phyloP scores from a whole-genome alignment of 2,888 invertebrate genomes.

The Cepaea hortensis region DNA sequence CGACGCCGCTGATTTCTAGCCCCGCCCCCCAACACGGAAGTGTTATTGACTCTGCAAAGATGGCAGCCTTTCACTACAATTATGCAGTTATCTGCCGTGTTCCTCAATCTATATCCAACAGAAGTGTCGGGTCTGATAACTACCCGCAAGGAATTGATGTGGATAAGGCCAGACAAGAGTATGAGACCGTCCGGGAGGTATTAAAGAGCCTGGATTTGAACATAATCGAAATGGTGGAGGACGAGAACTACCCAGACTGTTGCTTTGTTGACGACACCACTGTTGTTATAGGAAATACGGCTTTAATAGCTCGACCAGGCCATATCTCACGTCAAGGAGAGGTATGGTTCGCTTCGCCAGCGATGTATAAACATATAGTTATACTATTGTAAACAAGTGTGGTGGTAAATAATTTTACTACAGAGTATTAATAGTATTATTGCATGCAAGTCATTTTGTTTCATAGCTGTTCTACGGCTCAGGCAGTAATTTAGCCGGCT shows the following conservation, averaged over 20 bases:
- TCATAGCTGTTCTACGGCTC: no score
- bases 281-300: slow-evolving; percentile 93
- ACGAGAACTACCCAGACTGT: slow-evolving; percentile 88
- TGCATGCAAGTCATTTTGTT: no score
- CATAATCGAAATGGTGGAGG: slow-evolving; percentile 92
- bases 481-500: no score
- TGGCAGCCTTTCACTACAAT: slow-evolving; percentile 78
- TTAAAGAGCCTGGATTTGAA: slow-evolving; percentile 84
- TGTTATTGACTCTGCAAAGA: slow-evolving; percentile 36
- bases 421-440: no score
- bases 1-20: no score
- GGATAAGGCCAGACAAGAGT: slow-evolving; percentile 90
- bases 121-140: slow-evolving; percentile 53
- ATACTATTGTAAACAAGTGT: background rate
- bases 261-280: slow-evolving; percentile 93
- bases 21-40: slow-evolving; percentile 35
- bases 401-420: no score
- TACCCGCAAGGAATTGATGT: slow-evolving; percentile 73
- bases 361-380: background rate
- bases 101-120: slow-evolving; percentile 82
- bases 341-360: slow-evolving; percentile 76
- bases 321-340: slow-evolving; percentile 81
- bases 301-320: slow-evolving; percentile 86
- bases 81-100: slow-evolving; percentile 90
- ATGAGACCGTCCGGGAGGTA: slow-evolving; percentile 88